Evolutionary conservation across 2,888 invertebrate species (phyloP).

Genomic region (Lutraria lutraria): DNA sequence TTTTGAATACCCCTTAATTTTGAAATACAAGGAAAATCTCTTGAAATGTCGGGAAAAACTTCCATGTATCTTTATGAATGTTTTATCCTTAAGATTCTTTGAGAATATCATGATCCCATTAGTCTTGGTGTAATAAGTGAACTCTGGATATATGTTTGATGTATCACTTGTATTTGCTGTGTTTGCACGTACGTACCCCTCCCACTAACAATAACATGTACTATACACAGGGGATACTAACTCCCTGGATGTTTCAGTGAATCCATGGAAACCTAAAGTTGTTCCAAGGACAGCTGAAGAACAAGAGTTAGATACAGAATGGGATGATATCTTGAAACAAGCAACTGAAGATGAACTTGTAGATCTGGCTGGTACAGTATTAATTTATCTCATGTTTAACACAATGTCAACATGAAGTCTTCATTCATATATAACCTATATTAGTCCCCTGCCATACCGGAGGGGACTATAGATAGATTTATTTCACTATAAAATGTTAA

Average conservation of each 20-base stretch:
- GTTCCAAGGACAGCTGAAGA: constrained; percentile 79
- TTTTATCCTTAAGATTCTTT: too few species aligned
- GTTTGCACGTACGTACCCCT: constrained; percentile 39
- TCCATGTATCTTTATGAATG: too few species aligned
- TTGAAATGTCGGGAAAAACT: too few species aligned
- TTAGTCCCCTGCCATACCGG: too few species aligned
- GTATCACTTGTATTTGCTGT: constrained; percentile 5
- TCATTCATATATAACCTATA: too few species aligned
- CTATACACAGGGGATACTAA: constrained; percentile 36
- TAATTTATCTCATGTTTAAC: not conserved
- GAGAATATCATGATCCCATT: not conserved
- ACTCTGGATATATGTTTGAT: not conserved
- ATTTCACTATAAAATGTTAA: too few species aligned
- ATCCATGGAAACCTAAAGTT: constrained; percentile 87
- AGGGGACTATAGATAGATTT: too few species aligned
- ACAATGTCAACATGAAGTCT: too few species aligned
- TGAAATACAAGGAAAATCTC: too few species aligned
- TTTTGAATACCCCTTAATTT: too few species aligned
- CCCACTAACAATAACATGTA: constrained; percentile 31
- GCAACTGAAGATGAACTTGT: constrained; percentile 94
- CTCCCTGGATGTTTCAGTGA: constrained; percentile 81
- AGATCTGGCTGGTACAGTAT: constrained; percentile 92
- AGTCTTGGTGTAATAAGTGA: not conserved
- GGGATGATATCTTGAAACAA: constrained; percentile 85
- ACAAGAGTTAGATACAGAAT: constrained; percentile 83